phyloP scores from a whole-genome alignment of 2,797 vertebrate species.

The Eospalax fontanierii region DNA sequence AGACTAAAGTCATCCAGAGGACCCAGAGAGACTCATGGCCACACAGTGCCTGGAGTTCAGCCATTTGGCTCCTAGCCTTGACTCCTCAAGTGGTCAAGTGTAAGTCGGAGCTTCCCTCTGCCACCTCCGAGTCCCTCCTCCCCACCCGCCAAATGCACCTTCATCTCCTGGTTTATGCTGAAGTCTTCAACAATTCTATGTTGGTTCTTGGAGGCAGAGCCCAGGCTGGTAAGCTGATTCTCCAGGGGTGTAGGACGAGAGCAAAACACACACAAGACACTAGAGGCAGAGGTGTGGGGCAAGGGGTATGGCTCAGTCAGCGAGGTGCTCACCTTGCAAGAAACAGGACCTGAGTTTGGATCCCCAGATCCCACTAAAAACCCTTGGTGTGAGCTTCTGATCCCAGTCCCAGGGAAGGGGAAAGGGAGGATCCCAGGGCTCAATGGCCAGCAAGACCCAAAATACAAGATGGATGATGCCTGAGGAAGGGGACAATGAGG shows the following conservation, averaged over 20 bases:
- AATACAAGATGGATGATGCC: background rate
- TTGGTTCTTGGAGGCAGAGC: background rate
- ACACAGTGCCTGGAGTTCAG: background rate
- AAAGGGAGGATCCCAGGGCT: background rate
- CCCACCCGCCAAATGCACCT: background rate
- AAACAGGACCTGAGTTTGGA: background rate
- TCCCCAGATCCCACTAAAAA: background rate
- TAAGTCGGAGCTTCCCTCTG: background rate
- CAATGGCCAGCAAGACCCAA: background rate
- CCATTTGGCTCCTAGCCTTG: background rate
- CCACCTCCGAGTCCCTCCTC: background rate
- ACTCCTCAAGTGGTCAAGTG: background rate
- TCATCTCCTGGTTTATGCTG: background rate
- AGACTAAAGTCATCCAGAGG: background rate
- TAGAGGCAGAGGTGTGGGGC: background rate
- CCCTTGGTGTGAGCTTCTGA: background rate
- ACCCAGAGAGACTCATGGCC: fast-evolving
- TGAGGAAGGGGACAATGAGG: no score
- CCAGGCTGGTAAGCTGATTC: background rate
- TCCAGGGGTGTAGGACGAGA: no score
- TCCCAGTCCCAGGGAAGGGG: background rate
- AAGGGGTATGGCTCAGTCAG: background rate
- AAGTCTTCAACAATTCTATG: background rate
- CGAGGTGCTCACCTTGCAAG: background rate
- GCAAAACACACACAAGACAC: no score